These are phyloP conservation scores for Nothoprocta pentlandii DNA, from an alignment of 2,113 vertebrate species.

Conservation along the genomic window DNA sequence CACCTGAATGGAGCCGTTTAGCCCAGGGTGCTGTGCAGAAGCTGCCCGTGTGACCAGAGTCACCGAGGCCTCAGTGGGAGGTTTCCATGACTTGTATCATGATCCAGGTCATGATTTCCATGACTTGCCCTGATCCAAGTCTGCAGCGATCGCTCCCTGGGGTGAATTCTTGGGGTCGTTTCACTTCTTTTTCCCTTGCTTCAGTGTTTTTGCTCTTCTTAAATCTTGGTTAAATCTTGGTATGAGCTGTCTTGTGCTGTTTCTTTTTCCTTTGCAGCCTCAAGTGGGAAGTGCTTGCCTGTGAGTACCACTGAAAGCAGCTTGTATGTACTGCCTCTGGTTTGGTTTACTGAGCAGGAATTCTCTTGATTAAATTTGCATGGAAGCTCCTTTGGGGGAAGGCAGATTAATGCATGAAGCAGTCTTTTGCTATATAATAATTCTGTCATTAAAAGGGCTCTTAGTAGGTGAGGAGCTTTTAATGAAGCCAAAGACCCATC, in stretches of 20 bases:
- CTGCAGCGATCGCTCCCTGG: not conserved
- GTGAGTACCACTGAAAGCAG: slow-evolving; percentile 79
- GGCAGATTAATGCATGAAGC: accelerated
- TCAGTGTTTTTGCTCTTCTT: not conserved
- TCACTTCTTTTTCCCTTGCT: not conserved
- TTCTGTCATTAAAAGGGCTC: accelerated
- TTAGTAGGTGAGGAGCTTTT: not conserved
- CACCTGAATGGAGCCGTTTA: not conserved
- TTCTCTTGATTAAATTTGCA: not conserved
- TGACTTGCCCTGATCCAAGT: not conserved
- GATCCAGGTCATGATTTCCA: no score
- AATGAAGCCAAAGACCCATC: not conserved
- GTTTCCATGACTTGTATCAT: accelerated
- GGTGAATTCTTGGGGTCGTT: not conserved
- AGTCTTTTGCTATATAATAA: not conserved
- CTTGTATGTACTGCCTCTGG: slow-evolving; percentile 13
- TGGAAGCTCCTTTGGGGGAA: not conserved
- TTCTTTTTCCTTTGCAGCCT: slow-evolving; percentile 80
- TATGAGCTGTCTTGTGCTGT: slow-evolving; percentile 54
- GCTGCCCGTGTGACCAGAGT: not conserved
- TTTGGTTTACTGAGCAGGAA: slow-evolving; percentile 35
- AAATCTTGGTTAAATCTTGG: not conserved
- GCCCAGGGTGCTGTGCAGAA: not conserved
- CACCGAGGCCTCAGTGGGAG: accelerated
- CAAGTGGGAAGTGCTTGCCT: slow-evolving; percentile 79